These are phyloP conservation scores for Cheilosia grossa DNA, from an alignment of 2,888 invertebrate species.

Conservation along the genomic window DNA sequence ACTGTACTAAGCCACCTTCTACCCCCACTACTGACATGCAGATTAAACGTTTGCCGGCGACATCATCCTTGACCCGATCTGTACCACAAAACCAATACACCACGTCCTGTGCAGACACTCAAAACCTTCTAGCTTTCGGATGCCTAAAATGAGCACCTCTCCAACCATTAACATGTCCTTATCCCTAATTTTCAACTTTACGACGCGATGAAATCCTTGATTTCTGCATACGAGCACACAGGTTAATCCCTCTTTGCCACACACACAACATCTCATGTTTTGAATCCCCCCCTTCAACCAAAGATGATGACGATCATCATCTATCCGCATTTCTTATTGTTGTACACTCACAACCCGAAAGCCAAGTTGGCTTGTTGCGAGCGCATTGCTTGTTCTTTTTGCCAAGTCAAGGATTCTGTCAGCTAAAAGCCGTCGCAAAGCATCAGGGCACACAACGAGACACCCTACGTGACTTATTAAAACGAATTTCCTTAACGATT, in stretches of 20 bases:
- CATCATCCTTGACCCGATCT: background rate
- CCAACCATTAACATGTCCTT: conserved; percentile 31
- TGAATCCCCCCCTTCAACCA: conserved; percentile 2
- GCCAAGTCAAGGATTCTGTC: conserved; percentile 49
- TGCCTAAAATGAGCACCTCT: conserved; percentile 14
- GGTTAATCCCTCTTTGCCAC: conserved; percentile 35
- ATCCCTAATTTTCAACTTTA: conserved; percentile 39
- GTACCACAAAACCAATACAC: background rate
- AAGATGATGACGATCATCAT: conserved; percentile 27
- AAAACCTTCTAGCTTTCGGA: background rate
- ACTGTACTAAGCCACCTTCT: no score
- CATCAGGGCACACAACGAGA: conserved; percentile 3
- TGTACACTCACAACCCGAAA: conserved; percentile 12
- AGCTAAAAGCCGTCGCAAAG: conserved; percentile 13
- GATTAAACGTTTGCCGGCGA: no score
- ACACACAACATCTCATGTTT: conserved; percentile 26
- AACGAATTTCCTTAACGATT: conserved; percentile 58
- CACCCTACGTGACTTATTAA: conserved; percentile 61
- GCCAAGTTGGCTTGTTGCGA: conserved; percentile 38
- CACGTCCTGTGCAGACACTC: background rate
- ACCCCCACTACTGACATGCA: no score
- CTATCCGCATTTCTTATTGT: conserved; percentile 43
- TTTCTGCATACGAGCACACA: conserved; percentile 29
- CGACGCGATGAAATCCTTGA: conserved; percentile 37
- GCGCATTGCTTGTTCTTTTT: conserved; percentile 7